Base-by-base conservation (phyloP, 2,113 vertebrate species). In the Trachemys scripta region DNA sequence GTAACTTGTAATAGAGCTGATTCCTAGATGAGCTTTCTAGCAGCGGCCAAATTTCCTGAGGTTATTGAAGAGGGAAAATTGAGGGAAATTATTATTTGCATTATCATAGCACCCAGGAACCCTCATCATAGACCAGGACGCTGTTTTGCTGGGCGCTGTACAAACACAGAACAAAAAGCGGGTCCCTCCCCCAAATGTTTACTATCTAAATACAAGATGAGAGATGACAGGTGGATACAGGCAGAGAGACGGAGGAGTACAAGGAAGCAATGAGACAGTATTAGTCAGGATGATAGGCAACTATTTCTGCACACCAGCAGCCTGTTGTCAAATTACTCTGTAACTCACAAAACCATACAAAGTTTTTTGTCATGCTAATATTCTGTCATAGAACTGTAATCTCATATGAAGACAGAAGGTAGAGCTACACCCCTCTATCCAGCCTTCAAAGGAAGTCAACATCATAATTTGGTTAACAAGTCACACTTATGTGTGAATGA, bases 381-480 rank as follows among this genome's bases (percentile, higher is more conserved):
- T 59, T 96, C 85, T 96, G 90, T 72, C 69, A 94, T 87, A 89
- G 82, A 85, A 90, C 69, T 90, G 11, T 92, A 96, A 96, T 93
- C 35, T 10, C 75, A 95, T n/a, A 88, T 45, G 79, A 95, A 97
- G 84, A 81, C 4, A 42, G 85, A 84, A 97, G 96, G 97, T 65
- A 87, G 89, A 42, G 78, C 84, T 96, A 97, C 93, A 95, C 84
- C 83, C 65, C 95, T 96, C 95, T 93, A 93, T 96, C 35, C 81
- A 94, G 87, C 85, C 93, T 97, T 98, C 93, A 94, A 87, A 98
- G 90, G 88, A 95, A 98, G 97, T 98, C 94, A 98, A 86, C 94
- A 92, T 97, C 96, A 92, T 97, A 97, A 97, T 96, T 94, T 97
- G 94, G 96, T 97, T 98, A 98, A 98, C 96, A 98, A 97, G 97